Evolutionary conservation across 2,113 vertebrate genomes (phyloP).

Genomic region (Cairina moschata): DNA sequence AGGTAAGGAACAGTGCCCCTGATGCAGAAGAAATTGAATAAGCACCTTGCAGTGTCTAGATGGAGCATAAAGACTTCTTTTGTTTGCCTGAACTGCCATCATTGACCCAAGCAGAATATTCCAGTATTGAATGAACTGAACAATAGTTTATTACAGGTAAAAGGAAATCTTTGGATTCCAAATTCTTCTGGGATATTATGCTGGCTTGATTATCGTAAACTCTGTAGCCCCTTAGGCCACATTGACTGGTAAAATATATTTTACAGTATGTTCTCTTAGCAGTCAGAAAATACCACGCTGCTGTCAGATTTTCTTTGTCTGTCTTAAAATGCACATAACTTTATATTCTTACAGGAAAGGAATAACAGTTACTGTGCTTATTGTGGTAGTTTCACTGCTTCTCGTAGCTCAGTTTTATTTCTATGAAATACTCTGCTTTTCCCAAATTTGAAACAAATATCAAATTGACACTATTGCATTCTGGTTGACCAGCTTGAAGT

Average conservation of each 20-base stretch:
- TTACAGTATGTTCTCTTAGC: neutral
- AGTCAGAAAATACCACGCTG: neutral
- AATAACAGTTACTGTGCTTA: neutral
- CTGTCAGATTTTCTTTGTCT: neutral
- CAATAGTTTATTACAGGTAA: constrained; percentile 78
- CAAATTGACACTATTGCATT: neutral
- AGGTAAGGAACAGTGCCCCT: constrained; percentile 74
- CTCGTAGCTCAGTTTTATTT: neutral
- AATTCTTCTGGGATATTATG: constrained; percentile 54
- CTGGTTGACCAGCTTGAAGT: neutral
- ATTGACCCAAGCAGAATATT: constrained; percentile 78
- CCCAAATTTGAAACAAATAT: neutral
- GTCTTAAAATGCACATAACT: neutral
- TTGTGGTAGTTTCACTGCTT: neutral
- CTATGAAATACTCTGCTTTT: constrained; percentile 16
- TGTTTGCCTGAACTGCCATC: constrained; percentile 77
- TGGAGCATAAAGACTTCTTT: constrained; percentile 77
- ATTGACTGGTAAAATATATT: neutral
- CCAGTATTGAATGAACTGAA: constrained; percentile 78
- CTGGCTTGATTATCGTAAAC: neutral
- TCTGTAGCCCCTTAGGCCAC: neutral
- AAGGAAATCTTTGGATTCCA: constrained; percentile 58
- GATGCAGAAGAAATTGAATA: constrained; percentile 77
- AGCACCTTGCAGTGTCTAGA: constrained; percentile 77
- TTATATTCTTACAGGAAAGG: neutral